Conservation (phyloP, 2,888 invertebrate genomes). For the Didymodactylos carnosus region DNA sequence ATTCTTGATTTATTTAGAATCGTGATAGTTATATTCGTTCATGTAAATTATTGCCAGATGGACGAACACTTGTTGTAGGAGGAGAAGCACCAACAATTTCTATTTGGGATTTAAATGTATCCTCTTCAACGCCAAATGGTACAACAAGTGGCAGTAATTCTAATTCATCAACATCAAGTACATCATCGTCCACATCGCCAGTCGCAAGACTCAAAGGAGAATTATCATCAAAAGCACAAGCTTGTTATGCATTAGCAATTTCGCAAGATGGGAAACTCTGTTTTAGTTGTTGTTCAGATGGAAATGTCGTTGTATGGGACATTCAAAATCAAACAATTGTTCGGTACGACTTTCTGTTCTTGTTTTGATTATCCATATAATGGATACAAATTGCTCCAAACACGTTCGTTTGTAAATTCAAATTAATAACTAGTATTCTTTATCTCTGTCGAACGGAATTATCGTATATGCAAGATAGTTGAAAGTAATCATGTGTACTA, state of each 20-base stretch:
- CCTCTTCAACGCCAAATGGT: conserved; percentile 71
- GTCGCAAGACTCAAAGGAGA: conserved; percentile 80
- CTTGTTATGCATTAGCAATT: conserved; percentile 88
- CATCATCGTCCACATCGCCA: conserved; percentile 35
- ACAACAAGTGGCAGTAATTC: conserved; percentile 42
- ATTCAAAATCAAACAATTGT: conserved; percentile 74
- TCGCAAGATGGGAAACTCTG: conserved; percentile 86
- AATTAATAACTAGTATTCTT: too few relatives aligned
- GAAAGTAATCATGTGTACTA: too few relatives aligned
- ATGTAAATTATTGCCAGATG: conserved; percentile 74
- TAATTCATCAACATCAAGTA: background rate
- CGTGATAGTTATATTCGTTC: conserved; percentile 87
- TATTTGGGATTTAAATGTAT: conserved; percentile 60
- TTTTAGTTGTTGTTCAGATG: conserved; percentile 90
- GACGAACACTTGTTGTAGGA: conserved; percentile 77
- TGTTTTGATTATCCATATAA: background rate
- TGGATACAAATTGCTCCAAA: background rate
- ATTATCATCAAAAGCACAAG: conserved; percentile 74
- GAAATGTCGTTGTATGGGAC: conserved; percentile 89
- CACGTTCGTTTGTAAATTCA: background rate
- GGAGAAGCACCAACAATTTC: conserved; percentile 84
- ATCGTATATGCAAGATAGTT: too few relatives aligned
- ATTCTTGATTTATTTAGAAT: conserved; percentile 43
- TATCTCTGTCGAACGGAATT: too few relatives aligned
- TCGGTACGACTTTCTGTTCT: conserved; percentile 38